These are phyloP conservation scores for Torymus auratus DNA, from an alignment of 2,888 invertebrate genomes.

Conservation along the genomic window DNA sequence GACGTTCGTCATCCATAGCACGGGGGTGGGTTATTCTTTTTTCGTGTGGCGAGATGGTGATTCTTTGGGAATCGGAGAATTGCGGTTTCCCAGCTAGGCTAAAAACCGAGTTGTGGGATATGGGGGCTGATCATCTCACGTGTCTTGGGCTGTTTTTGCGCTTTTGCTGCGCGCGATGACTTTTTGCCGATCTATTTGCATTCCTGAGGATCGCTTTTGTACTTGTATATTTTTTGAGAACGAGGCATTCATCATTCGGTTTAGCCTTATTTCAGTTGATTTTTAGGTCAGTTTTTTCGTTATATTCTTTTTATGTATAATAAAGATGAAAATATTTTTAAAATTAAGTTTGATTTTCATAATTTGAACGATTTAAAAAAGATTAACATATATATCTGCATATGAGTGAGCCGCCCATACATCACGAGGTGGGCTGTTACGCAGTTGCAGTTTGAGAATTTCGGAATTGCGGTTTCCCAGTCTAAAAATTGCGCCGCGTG, in stretches of 20 bases:
- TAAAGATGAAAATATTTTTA: no score
- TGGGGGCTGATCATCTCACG: slow-evolving; percentile 4
- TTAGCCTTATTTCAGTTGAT: no score
- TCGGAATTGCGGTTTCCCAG: slow-evolving; percentile 40
- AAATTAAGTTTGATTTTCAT: no score
- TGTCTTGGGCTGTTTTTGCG: neutral
- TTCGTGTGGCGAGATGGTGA: neutral
- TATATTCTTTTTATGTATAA: neutral
- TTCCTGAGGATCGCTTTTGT: slow-evolving; percentile 29
- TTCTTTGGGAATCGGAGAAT: slow-evolving; percentile 33
- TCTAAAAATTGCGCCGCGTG: slow-evolving; percentile 27
- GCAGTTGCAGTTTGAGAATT: slow-evolving; percentile 26
- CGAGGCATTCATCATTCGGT: neutral
- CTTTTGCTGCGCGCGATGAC: neutral
- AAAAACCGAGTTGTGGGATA: slow-evolving; percentile 33
- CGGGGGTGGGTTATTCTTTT: slow-evolving; percentile 13
- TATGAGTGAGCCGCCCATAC: neutral
- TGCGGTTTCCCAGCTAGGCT: slow-evolving; percentile 22
- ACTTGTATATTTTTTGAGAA: neutral
- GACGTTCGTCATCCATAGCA: slow-evolving; percentile 8
- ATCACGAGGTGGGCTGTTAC: slow-evolving; percentile 14
- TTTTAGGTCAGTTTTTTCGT: no score
- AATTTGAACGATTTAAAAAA: neutral
- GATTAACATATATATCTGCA: slow-evolving; percentile 3
- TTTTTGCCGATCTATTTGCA: slow-evolving; percentile 8